Evolutionary conservation across 2,888 invertebrate species (phyloP).

Genomic region (Tetheella fluctuosa): DNA sequence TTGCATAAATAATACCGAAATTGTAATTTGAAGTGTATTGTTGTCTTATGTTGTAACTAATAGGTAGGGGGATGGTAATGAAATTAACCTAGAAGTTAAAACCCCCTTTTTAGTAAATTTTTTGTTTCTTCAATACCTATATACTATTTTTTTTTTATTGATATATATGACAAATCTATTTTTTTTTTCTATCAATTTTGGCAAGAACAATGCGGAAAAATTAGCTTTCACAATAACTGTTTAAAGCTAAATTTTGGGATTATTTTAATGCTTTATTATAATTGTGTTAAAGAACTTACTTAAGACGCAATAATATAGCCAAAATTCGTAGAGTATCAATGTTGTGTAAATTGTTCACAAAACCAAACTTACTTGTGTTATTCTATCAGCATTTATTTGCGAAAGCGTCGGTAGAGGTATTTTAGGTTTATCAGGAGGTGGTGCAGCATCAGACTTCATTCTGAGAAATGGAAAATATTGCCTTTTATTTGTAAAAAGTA

Average conservation of each 20-base stretch:
- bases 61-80: too few relatives aligned
- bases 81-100: too few relatives aligned
- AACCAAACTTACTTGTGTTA: conserved; percentile 90
- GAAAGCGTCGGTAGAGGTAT: conserved; percentile 91
- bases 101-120: too few relatives aligned
- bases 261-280: not conserved
- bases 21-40: too few relatives aligned
- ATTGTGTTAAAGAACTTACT: conserved; percentile 21
- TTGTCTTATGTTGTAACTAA: too few relatives aligned
- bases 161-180: too few relatives aligned
- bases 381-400: conserved; percentile 95
- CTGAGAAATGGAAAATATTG: conserved; percentile 21
- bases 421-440: conserved; percentile 73
- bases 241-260: not conserved
- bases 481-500: not conserved
- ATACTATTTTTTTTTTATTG: too few relatives aligned
- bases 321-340: conserved; percentile 16
- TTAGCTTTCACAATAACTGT: not conserved
- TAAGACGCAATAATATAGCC: conserved; percentile 23
- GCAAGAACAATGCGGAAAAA: not conserved
- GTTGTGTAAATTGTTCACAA: conserved; percentile 41
- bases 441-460: conserved; percentile 66
- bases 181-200: not conserved
- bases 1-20: too few relatives aligned
- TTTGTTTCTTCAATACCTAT: too few relatives aligned